Evolutionary conservation across 2,888 invertebrate genomes (phyloP).

Genomic region (Vesta saturnalis): DNA sequence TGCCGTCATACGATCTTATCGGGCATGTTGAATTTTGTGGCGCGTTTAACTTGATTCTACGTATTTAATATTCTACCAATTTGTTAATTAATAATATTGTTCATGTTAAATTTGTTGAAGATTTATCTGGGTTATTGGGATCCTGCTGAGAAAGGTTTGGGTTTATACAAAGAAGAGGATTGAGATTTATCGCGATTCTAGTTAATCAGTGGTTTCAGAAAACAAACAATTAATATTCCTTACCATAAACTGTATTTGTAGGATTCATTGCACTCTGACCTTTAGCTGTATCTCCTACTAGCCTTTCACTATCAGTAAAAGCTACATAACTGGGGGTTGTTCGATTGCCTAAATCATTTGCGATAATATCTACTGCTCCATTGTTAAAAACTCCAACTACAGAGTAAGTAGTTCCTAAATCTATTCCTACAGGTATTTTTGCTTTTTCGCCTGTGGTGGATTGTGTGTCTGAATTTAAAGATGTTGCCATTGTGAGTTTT

Average conservation of each 20-base stretch:
- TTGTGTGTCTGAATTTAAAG: neutral
- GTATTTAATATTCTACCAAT: too few relatives aligned
- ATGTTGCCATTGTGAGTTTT: conserved; percentile 20
- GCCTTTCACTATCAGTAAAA: conserved; percentile 65
- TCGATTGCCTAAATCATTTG: conserved; percentile 67
- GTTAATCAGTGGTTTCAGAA: too few relatives aligned
- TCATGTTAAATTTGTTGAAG: too few relatives aligned
- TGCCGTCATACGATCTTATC: too few relatives aligned
- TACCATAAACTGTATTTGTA: conserved; percentile 64
- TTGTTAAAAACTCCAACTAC: conserved; percentile 67
- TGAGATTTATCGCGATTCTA: too few relatives aligned
- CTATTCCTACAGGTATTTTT: conserved; percentile 65
- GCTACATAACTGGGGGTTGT: conserved; percentile 68
- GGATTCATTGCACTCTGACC: conserved; percentile 62
- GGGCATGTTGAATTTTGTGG: too few relatives aligned
- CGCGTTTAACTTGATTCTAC: too few relatives aligned
- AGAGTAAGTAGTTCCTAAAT: conserved; percentile 72
- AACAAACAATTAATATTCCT: neutral
- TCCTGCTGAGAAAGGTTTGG: too few relatives aligned
- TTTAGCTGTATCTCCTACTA: conserved; percentile 63
- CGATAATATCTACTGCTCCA: conserved; percentile 66
- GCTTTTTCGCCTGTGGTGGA: neutral
- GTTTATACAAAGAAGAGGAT: too few relatives aligned
- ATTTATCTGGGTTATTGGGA: too few relatives aligned
- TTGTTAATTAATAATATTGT: too few relatives aligned